phyloP scores from a whole-genome alignment of 2,113 vertebrate genomes.

The Stomatorhinus ivindoensis region DNA sequence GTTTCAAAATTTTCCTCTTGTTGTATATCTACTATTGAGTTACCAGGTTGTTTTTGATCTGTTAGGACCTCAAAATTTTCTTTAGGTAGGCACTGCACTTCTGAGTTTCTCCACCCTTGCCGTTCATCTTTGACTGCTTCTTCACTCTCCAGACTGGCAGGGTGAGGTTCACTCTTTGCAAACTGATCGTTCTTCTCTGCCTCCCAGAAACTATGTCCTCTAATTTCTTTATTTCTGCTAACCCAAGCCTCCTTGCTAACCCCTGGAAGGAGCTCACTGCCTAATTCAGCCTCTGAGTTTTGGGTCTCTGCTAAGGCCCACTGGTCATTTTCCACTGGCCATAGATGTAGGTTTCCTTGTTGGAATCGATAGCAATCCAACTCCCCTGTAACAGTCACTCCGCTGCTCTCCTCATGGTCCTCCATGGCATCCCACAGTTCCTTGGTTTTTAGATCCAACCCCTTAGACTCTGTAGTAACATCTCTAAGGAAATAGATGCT shows the following conservation, averaged over 20 bases:
- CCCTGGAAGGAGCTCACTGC: conserved; percentile 51
- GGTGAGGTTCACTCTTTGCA: conserved; percentile 59
- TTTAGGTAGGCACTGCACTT: not conserved
- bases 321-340: conserved; percentile 62
- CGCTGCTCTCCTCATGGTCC: conserved; percentile 36
- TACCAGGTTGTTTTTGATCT: conserved; percentile 11
- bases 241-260: conserved; percentile 47
- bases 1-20: conserved; percentile 61
- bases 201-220: conserved; percentile 56
- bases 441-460: conserved; percentile 44
- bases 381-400: conserved; percentile 41
- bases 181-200: conserved; percentile 61
- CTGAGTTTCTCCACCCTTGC: conserved; percentile 25
- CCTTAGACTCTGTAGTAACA: conserved; percentile 32
- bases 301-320: conserved; percentile 57
- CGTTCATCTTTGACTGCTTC: conserved; percentile 47
- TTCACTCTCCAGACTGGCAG: conserved; percentile 40
- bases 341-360: conserved; percentile 47
- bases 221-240: conserved; percentile 43
- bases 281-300: conserved; percentile 44
- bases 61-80: conserved; percentile 16
- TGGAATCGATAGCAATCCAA: conserved; percentile 51
- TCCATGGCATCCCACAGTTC: conserved; percentile 48
- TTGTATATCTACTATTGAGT: conserved; percentile 33
- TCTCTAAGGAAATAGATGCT: conserved; percentile 17